Evolutionary conservation across 2,113 vertebrate species (phyloP), one percentile per base, ranked within the genome.

Genomic region (Protobothrops flavoviridis): DNA sequence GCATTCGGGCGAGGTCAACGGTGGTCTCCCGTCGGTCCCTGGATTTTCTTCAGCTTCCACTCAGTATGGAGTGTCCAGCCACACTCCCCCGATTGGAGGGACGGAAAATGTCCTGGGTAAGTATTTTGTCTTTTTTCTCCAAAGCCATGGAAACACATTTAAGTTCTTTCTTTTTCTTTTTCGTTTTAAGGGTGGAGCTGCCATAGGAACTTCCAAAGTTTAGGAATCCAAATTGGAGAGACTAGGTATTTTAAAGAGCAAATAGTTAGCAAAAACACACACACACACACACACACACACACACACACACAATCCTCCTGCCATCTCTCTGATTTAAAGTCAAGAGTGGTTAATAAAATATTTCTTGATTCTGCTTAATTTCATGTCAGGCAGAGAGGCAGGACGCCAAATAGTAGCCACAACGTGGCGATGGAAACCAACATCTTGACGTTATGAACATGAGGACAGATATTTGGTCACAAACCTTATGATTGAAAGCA

Each of bases 1-100:
- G 95, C 99, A 99, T 0, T 97, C 98, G 91, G 98, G 98, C 1
- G 99, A 99, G 95, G 99, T 99, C 88, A 99, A 99, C 0, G 98
- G 99, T 0, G 96, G 96, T 0, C 97, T 99, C 9, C 98, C 98
- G 0, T 97, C 98, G 0, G 96, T 98, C 92, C 94, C 98, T 29
- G 97, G 98, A 96, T 99, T 99, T 95, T 98, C 99, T 94, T 97
- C 98, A 0, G 96, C 98, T 81, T 97, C 98, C 21, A 93, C 98
- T 1, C 98, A 98, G 0, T 98, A 98, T 3, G 98, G 98, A 0
- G 98, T 98, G 93, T 98, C 99, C 96, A 98, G 98, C 95, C 99
- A 99, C 96, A 98, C 99, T 0, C 98, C 99, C 2, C 97, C 99
- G 0, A 98, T 99, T 97, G 98, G 98, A 0, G 98, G 98, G 94